Evolutionary conservation across 2,113 vertebrate species (phyloP), one percentile per base, ranked within the genome.

Genomic region (Epinephelus moara): DNA sequence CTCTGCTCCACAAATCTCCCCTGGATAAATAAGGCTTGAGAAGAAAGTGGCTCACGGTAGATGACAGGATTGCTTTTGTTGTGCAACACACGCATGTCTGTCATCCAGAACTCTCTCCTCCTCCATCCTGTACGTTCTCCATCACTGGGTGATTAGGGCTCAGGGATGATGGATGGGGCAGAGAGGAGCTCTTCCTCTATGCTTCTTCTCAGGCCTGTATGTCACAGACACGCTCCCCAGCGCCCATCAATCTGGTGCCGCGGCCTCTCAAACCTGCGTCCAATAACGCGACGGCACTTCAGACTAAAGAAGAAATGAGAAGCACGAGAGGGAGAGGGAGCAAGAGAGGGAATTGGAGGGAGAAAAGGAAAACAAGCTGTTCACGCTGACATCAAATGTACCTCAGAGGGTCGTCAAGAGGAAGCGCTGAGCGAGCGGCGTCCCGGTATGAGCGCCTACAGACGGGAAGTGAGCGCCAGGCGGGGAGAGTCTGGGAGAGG

Each of bases 381-480:
- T 90, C 82, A 45, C 59, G 52, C 83, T 94, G 94, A 93, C 94
- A 94, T 88, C 85, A 94, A 94, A 91, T 77, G 89, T 82, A 94
- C 94, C 94, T 94, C 91, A 70, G 94, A 94, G 94, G 90, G 92
- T 94, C 91, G 86, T 93, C 92, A 92, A 91, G 92, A 92, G 91
- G 91, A 91, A 92, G 90, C 82, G 53, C 84, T 77, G 89, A 90
- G 88, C 86, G 80, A 90, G 89, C 74, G 71, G 21, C 50, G 68
- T 88, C 89, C 91, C 83, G 70, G 72, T 55, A 76, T 72, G 72
- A 88, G 86, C 64, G 85, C 88, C 86, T 78, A 53, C 87, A 91
- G 90, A 92, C 90, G 89, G 93, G 92, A 94, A 90, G 92, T 80
- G 70, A 91, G 88, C 67, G 73, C 70, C 78, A 40, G 69, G 81